Evolutionary conservation across 2,797 vertebrate species (phyloP).

Genomic region (Anniella stebbinsi): DNA sequence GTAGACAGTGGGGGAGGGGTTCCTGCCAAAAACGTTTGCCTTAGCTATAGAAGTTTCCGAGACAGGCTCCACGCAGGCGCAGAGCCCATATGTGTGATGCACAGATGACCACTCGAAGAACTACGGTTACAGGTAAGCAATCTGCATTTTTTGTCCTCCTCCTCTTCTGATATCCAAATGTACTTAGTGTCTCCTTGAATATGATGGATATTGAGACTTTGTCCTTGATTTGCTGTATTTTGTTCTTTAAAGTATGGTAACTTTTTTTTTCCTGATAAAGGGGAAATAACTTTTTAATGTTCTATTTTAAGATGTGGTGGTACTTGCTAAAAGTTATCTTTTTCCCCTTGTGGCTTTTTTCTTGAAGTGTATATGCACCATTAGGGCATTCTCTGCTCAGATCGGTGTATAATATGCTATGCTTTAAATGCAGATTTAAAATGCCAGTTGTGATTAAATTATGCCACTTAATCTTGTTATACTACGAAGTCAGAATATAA

Average conservation of each 20-base stretch:
- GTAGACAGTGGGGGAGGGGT: too few species aligned
- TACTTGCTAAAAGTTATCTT: constrained; percentile 1
- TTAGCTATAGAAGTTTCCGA: too few species aligned
- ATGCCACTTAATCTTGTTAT: constrained; percentile 2
- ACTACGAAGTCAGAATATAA: not conserved
- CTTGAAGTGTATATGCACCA: not conserved
- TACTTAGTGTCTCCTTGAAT: not conserved
- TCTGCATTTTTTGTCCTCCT: too few species aligned
- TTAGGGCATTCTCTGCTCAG: not conserved
- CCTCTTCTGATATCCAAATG: not conserved
- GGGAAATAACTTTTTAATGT: not conserved
- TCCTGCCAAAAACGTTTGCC: too few species aligned
- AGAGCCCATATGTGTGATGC: too few species aligned
- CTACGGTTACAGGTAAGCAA: too few species aligned
- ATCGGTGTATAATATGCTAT: constrained; percentile 3
- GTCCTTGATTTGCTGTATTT: constrained; percentile 21
- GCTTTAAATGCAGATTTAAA: not conserved
- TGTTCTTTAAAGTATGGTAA: not conserved
- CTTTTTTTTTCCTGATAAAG: not conserved
- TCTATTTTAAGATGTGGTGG: not conserved
- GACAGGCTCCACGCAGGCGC: too few species aligned
- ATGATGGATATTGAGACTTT: not conserved
- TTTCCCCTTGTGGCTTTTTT: not conserved
- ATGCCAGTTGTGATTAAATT: constrained; percentile 11
- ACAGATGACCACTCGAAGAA: too few species aligned